Conservation (phyloP, 2,113 vertebrate species). For the Fulica atra region DNA sequence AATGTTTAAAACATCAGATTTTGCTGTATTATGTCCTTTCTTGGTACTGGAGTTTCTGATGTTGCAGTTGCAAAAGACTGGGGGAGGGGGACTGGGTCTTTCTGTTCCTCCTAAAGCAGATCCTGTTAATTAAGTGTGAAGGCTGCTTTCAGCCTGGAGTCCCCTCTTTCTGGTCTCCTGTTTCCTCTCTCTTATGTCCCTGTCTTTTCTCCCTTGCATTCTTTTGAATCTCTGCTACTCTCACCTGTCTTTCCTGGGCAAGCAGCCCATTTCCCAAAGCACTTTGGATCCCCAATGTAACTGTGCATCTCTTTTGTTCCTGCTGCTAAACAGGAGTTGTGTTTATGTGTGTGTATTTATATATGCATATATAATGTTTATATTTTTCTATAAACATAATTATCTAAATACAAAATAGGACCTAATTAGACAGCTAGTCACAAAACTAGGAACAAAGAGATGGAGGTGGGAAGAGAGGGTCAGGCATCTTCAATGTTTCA, state of each 20-base stretch:
- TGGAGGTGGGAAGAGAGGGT: neutral
- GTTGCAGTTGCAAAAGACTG: neutral
- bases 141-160: neutral
- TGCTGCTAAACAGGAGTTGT: rapidly evolving
- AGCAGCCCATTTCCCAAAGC: neutral
- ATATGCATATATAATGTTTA: neutral
- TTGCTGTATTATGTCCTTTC: neutral
- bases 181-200: neutral
- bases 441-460: neutral
- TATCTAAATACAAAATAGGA: neutral
- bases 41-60: neutral
- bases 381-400: neutral
- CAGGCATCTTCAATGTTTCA: rapidly evolving
- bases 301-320: neutral
- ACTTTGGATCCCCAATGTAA: neutral
- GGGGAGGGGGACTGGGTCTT: rapidly evolving
- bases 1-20: slow-evolving; percentile 37
- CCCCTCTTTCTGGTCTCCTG: slow-evolving; percentile 15
- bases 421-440: neutral
- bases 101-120: neutral
- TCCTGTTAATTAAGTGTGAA: slow-evolving; percentile 50
- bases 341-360: neutral
- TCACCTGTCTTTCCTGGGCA: slow-evolving; percentile 5
- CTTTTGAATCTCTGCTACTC: neutral
- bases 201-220: neutral